Conservation (phyloP, 2,888 invertebrate species). For the Agrotis clavis region DNA sequence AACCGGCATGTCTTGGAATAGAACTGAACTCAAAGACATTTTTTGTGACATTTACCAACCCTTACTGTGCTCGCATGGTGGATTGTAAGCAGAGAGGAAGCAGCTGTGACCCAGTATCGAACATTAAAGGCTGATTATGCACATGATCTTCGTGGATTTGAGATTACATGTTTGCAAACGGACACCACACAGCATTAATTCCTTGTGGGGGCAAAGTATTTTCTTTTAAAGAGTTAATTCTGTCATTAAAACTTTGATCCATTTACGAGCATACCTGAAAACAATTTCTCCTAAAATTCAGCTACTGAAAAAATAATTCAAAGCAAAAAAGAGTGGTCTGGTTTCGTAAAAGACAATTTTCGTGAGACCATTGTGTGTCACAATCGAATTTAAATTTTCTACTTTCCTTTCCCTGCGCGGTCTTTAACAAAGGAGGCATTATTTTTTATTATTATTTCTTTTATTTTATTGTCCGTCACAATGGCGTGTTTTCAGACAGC, state of each 20-base stretch:
- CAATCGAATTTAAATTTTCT: constrained; percentile 80
- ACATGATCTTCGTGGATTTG: too few species aligned
- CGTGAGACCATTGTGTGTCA: constrained; percentile 68
- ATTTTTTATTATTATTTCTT: constrained; percentile 83
- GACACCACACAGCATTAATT: too few species aligned
- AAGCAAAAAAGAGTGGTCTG: constrained; percentile 30
- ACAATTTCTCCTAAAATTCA: constrained; percentile 27
- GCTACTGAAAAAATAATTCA: constrained; percentile 25
- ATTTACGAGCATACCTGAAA: constrained; percentile 11
- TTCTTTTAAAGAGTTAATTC: too few species aligned
- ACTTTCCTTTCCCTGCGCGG: constrained; percentile 58
- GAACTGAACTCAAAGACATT: too few species aligned
- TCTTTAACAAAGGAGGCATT: constrained; percentile 74
- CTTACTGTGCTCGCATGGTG: too few species aligned
- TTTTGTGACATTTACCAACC: too few species aligned
- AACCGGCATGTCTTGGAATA: too few species aligned
- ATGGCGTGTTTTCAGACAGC: constrained; percentile 66
- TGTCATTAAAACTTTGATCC: background rate
- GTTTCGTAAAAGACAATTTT: constrained; percentile 71
- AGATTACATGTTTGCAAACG: too few species aligned
- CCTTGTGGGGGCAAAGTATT: too few species aligned
- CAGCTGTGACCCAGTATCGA: too few species aligned
- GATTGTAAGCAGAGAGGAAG: too few species aligned
- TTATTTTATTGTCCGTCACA: constrained; percentile 78
- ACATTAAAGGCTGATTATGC: too few species aligned